Base-by-base conservation (phyloP, 2,797 vertebrate species). In the Podargus strigoides region DNA sequence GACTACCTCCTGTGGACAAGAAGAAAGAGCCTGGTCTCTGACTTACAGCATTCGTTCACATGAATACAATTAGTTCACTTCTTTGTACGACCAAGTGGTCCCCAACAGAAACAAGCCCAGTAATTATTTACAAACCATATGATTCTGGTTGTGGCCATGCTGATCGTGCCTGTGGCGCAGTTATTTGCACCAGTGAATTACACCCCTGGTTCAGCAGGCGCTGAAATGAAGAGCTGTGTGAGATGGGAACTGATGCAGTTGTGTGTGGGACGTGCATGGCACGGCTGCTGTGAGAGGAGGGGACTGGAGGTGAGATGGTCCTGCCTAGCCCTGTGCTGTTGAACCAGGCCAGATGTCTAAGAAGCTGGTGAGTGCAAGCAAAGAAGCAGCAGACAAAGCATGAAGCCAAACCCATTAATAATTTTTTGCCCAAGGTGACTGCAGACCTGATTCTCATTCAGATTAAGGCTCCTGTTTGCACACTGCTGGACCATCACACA, bases 221-320 rank as follows among this genome's bases (percentile, higher is more conserved):
- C 47, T 30, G 76, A 9, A 9, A 64, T 2, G 0, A 0, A 20
- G 52, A 49, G 50, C n/a, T 34, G 44, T 4, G 0, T 5, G 0
- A 23, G 47, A 1, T 3, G 42, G 75, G 37, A 37, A 34, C 17
- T 18, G 56, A 2, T 5, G 3, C 2, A 5, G 49, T 6, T 5
- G 15, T 9, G 62, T 1, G 28, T 3, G 32, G 59, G 55, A 39
- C 17, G 8, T 3, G 30, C 20, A 3, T 1, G 66, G 59, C 52
- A 36, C 1, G 6, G 28, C 36, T 34, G 39, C 41, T 16, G 18
- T 4, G 36, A 24, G 39, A 47, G 15, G 32, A 36, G 32, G 39
- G 60, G 10, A 11, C 24, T 2, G n/a, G n/a, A 17, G 74, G 10
- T 5, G 3, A 19, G 49, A 50, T 1, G 11, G 21, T 30, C 59